Evolutionary conservation across 2,888 invertebrate genomes (phyloP), one percentile per base, ranked within the genome.

Genomic region (Lucinisca nassula): DNA sequence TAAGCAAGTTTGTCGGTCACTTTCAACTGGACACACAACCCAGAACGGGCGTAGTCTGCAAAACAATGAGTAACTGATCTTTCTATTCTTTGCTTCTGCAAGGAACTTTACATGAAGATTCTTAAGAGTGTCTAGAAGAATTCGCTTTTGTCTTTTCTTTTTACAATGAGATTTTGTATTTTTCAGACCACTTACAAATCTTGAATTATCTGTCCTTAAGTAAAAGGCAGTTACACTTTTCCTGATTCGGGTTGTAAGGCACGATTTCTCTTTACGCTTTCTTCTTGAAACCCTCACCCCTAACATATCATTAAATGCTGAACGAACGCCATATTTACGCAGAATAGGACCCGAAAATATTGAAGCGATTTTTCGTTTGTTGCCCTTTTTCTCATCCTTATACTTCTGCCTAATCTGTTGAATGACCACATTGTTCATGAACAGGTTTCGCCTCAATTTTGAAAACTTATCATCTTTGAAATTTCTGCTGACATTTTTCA

Each of bases 1-100:
- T 2, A 84, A 55, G 51, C 90, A 87, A n/a, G 87, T 90, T 24
- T 90, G 37, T 24, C 84, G 49, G 32, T 90, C 88, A 14, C 49
- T 58, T n/a, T 81, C 77, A 45, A 76, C 81, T 21, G 85, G 72
- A 51, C 17, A 37, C 51, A n/a, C 37, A 1, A 86, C 84, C 84
- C 86, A 88, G 49, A 90, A 88, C 17, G 88, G 90, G 24, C 51
- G 74, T 1, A 81, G 70, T 40, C 76, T 73, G 24, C 86, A 86
- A 74, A 90, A 90, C 32, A 74, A 45, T n/a, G 82, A 55, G 37
- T 72, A 86, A 40, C 82, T 82, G 12, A 90, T 40, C n/a, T 40
- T 21, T 27, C 12, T 12, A 21, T 67, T 35, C 21, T 12, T 12
- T 55, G 32, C 24, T 45, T 84, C 86, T 38, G 83, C 37, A n/a